Evolutionary conservation across 2,888 invertebrate species (phyloP).

Genomic region (Gortyna flavago): DNA sequence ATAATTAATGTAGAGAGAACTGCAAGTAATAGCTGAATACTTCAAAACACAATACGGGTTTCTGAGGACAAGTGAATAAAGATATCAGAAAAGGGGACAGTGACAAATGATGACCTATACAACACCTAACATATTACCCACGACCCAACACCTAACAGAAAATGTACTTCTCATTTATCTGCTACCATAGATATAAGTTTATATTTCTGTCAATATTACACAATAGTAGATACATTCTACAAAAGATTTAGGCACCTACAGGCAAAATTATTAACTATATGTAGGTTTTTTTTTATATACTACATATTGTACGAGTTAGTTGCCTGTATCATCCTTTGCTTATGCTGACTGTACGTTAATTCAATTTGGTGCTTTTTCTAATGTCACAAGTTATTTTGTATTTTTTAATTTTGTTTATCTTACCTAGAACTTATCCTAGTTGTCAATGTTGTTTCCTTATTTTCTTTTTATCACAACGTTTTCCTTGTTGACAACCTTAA

Average conservation of each 20-base stretch:
- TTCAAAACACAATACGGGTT: conserved; percentile 29
- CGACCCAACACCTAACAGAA: conserved; percentile 15
- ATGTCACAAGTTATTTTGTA: neutral
- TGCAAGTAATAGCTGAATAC: conserved; percentile 33
- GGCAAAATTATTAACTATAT: neutral
- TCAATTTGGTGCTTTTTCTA: neutral
- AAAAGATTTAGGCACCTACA: neutral
- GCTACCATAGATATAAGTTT: neutral
- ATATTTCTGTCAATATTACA: too few relatives aligned
- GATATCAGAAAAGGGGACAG: conserved; percentile 41
- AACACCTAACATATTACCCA: conserved; percentile 32
- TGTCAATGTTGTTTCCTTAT: conserved; percentile 25
- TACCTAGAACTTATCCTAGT: neutral
- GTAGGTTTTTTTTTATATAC: neutral
- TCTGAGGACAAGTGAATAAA: conserved; percentile 27
- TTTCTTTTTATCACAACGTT: conserved; percentile 21
- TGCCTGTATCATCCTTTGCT: neutral
- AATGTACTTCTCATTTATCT: conserved; percentile 39
- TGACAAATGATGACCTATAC: conserved; percentile 50
- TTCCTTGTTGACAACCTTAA: conserved; percentile 31
- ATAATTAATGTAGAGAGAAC: conserved; percentile 27
- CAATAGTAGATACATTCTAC: neutral
- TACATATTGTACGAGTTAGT: neutral
- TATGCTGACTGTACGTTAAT: neutral
- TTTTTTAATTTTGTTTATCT: neutral